Evolutionary conservation across 2,113 vertebrate genomes (phyloP).

Genomic region (Coregonus clupeaformis): DNA sequence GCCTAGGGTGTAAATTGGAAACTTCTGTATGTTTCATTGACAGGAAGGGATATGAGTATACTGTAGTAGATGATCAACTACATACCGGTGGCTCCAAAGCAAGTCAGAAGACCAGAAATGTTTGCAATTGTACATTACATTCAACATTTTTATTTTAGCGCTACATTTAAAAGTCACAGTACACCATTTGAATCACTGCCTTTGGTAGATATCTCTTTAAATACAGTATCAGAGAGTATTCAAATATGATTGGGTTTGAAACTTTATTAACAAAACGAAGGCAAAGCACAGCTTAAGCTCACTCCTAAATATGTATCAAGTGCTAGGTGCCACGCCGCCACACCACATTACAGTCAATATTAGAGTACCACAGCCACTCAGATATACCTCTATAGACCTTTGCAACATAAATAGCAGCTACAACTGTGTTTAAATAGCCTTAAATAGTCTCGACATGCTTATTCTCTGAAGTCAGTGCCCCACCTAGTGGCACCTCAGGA

Average conservation of each 20-base stretch:
- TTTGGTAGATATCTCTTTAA: too few relatives aligned
- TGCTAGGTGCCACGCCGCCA: constrained; percentile 44
- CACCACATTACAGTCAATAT: constrained; percentile 49
- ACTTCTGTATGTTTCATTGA: too few relatives aligned
- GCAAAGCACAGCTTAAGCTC: constrained; percentile 68
- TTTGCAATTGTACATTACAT: too few relatives aligned
- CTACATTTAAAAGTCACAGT: too few relatives aligned
- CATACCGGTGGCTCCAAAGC: too few relatives aligned
- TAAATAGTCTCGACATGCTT: constrained; percentile 60
- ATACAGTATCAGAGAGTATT: background rate
- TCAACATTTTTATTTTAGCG: too few relatives aligned
- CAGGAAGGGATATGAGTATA: too few relatives aligned
- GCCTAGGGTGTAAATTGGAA: too few relatives aligned
- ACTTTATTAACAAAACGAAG: constrained; percentile 76
- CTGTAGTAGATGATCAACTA: too few relatives aligned
- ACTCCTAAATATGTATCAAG: constrained; percentile 46
- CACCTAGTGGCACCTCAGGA: constrained; percentile 59
- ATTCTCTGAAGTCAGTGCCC: constrained; percentile 41
- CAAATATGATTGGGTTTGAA: constrained; percentile 55
- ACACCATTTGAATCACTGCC: too few relatives aligned
- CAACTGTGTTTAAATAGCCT: constrained; percentile 39
- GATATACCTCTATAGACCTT: constrained; percentile 53
- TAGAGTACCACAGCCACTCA: constrained; percentile 71
- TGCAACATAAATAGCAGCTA: constrained; percentile 57
- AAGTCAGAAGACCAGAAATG: too few relatives aligned